Conservation (phyloP, 1,140 invertebrate species). For the Cherax quadricarinatus region DNA sequence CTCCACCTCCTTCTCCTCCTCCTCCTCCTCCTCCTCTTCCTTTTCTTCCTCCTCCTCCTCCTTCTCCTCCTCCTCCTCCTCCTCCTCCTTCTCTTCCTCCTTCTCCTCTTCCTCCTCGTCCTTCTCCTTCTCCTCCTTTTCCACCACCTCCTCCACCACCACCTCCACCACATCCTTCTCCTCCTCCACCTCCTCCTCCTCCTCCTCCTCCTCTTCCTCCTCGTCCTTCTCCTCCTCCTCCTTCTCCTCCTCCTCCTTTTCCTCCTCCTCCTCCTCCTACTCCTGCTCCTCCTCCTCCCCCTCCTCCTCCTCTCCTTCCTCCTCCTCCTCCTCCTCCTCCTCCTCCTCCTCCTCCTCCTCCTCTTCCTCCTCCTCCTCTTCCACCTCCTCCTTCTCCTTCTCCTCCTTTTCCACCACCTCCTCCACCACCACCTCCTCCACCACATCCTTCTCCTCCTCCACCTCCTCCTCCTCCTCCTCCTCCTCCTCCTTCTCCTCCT, state of each 20-base stretch:
- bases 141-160: background rate
- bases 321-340: background rate
- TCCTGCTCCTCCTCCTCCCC: background rate
- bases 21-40: background rate
- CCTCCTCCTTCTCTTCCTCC: background rate
- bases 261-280: background rate
- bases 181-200: background rate
- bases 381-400: too few relatives aligned
- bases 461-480: too few relatives aligned
- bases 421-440: too few relatives aligned
- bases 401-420: too few relatives aligned
- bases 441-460: too few relatives aligned
- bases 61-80: too few relatives aligned
- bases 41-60: background rate
- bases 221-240: too few relatives aligned
- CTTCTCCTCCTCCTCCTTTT: background rate
- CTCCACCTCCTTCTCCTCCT: background rate
- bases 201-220: background rate
- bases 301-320: background rate
- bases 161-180: background rate
- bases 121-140: background rate
- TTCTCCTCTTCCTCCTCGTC: background rate
- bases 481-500: too few relatives aligned
- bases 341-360: background rate
- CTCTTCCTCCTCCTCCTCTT: conserved; percentile 1